Evolutionary conservation across 2,797 vertebrate species (phyloP).

Genomic region (Hoplostethus atlanticus): DNA sequence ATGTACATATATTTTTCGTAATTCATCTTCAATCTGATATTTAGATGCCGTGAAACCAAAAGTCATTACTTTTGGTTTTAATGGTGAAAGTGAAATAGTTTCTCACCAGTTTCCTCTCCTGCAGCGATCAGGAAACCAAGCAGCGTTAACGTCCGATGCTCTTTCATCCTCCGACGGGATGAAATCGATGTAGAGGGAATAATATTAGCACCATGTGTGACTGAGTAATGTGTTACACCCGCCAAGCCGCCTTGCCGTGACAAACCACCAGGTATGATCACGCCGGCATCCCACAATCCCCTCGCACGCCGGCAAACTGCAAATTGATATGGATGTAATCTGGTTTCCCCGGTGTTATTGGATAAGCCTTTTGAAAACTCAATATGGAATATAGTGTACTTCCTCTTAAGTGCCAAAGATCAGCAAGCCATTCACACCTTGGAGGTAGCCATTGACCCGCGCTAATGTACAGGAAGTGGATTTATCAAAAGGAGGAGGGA

Average conservation of each 20-base stretch:
- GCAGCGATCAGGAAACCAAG: too few relatives aligned
- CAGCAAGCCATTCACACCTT: constrained; percentile 64
- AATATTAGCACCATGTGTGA: constrained; percentile 40
- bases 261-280: constrained; percentile 42
- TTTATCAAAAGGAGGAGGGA: constrained; percentile 56
- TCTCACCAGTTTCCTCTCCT: too few relatives aligned
- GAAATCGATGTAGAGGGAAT: constrained; percentile 24
- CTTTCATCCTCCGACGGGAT: constrained; percentile 28
- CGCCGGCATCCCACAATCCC: constrained; percentile 19
- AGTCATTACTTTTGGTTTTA: too few relatives aligned
- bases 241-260: constrained; percentile 15
- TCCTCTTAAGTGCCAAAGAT: constrained; percentile 61
- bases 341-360: constrained; percentile 57
- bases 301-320: constrained; percentile 16
- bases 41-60: too few relatives aligned
- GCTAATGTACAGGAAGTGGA: constrained; percentile 76
- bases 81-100: too few relatives aligned
- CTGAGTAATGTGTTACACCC: constrained; percentile 28
- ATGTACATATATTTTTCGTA: too few relatives aligned
- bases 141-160: too few relatives aligned
- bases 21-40: too few relatives aligned
- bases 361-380: constrained; percentile 64
- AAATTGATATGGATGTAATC: constrained; percentile 56
- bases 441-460: constrained; percentile 63
- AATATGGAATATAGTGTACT: constrained; percentile 51